Evolutionary conservation across 1,140 invertebrate genomes (phyloP).

Genomic region (Caenorhabditis latens): DNA sequence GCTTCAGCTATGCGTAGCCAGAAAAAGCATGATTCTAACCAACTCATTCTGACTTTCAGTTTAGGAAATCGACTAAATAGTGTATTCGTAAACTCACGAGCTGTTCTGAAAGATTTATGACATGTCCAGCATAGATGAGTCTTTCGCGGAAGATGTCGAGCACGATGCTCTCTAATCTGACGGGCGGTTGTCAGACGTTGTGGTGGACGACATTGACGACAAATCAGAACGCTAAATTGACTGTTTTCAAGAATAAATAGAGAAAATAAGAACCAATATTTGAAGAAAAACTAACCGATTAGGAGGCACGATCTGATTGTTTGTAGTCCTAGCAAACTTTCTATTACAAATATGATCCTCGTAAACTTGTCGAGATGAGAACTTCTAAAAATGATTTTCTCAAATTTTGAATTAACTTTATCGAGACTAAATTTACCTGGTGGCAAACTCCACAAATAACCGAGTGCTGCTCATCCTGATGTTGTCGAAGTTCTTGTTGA

Average conservation of each 20-base stretch:
- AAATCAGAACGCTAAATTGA: conserved; percentile 2
- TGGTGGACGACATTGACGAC: conserved; percentile 26
- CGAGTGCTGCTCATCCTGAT: conserved; percentile 35
- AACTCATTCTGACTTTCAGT: too few species aligned
- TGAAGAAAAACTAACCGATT: conserved; percentile 2
- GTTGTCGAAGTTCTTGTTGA: conserved; percentile 10
- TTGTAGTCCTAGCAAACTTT: not conserved
- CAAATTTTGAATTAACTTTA: not conserved
- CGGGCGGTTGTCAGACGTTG: conserved; percentile 37
- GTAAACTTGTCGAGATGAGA: conserved; percentile 20
- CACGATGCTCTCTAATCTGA: conserved; percentile 53
- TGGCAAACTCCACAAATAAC: conserved; percentile 14
- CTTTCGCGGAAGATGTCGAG: conserved; percentile 30
- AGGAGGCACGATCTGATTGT: not conserved
- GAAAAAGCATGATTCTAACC: too few species aligned
- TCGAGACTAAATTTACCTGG: not conserved
- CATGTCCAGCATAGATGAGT: conserved; percentile 61
- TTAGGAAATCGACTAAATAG: not conserved
- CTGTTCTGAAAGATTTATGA: conserved; percentile 59
- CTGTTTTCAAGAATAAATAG: not conserved
- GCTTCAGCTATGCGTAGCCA: too few species aligned
- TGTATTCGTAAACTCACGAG: not conserved
- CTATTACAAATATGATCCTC: conserved; percentile 28
- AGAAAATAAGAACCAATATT: not conserved
- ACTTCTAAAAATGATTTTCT: not conserved